Base-by-base conservation (phyloP, 2,113 vertebrate species). In the Syrrhaptes paradoxus region DNA sequence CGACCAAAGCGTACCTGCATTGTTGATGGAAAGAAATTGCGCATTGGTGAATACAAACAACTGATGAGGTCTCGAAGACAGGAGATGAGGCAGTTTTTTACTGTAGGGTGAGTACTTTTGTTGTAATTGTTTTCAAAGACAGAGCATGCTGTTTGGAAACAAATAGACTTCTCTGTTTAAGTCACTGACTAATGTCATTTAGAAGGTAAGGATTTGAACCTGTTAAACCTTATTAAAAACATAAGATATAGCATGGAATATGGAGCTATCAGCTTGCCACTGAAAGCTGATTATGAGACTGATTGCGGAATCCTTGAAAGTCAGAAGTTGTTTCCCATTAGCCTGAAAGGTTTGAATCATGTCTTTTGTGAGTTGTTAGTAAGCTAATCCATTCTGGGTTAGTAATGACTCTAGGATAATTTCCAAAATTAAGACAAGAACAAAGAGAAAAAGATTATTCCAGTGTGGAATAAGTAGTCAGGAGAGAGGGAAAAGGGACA, bases 21-120 rank as follows among this genome's bases (percentile, higher is more conserved):
- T 65, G 99, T 99, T 55, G 99, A 99, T 41, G 99, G 99, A n/a
- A 99, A 99, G 97, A 99, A 99, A 86, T 98, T 99, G 75, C 99
- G 99, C 73, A 99, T 99, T 49, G 99, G 99, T 63, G 99, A 99
- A 96, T 99, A 99, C 97, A 99, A 99, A 96, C 99, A 99, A 95
- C 98, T 99, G 98, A 99, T 99, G 99, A 99, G 99, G 94, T 99
- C 99, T 96, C 98, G 99, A 95, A 98, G 99, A 91, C 99, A 99
- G 97, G 99, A 99, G 97, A 99, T 99, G 99, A 98, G 99, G 96
- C 99, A 99, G 98, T 99, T 99, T 98, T 99, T 99, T 97, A 99
- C 99, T 0, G 99, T 99, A 97, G 99, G 99, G 99, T 99, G 98
- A 91, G 98, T 98, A 86, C 78, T 93, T 54, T 89, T 45, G 55